Evolutionary conservation across 2,888 invertebrate genomes (phyloP), one percentile per base, ranked within the genome.

Genomic region (Synanthedon formicaeformis): DNA sequence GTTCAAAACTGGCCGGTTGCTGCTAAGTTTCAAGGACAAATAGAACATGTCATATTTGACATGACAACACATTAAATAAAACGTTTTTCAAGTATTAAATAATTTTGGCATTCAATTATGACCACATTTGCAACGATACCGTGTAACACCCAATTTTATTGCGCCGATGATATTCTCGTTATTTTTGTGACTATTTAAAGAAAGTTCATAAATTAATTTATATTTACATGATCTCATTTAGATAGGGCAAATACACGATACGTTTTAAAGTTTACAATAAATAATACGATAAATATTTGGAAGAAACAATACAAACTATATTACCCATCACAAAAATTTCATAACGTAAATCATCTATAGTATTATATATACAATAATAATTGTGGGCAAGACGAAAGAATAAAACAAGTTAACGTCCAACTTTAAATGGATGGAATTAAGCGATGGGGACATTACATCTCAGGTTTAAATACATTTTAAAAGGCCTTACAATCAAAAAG

Each of bases 1-100:
- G 81, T 78, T 73, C 71, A 74, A 74, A 72, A 81, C 79, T 84
- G 86, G 86, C 86, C 83, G 85, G 84, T 72, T 75, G 76, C 74
- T 71, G 75, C 78, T 75, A 75, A 74, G 64, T 71, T 68, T 71
- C 70, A 23, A 68, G 74, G 74, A 81, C 75, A 73, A 72, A 52
- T 52, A 23, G 48, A n/a, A 51, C 40, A n/a, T n/a, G 73, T 69
- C 23, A 49, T 64, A 62, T 71, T 73, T 76, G 71, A 71, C 73
- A 71, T 76, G 71, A 71, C 73, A 71, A 76, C 73, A 71, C 72
- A 71, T 63, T 71, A 70, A 65, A 70, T 64, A 70, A 60, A 64
- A 61, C 59, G 60, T 61, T 34, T 34, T 23, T 34, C 5, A 34
- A 34, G 8, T 34, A 60, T 62, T 61, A 58, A 23, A 63, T 65